These are phyloP conservation scores for Frankliniella intonsa DNA, from an alignment of 2,888 invertebrate species.

Conservation along the genomic window DNA sequence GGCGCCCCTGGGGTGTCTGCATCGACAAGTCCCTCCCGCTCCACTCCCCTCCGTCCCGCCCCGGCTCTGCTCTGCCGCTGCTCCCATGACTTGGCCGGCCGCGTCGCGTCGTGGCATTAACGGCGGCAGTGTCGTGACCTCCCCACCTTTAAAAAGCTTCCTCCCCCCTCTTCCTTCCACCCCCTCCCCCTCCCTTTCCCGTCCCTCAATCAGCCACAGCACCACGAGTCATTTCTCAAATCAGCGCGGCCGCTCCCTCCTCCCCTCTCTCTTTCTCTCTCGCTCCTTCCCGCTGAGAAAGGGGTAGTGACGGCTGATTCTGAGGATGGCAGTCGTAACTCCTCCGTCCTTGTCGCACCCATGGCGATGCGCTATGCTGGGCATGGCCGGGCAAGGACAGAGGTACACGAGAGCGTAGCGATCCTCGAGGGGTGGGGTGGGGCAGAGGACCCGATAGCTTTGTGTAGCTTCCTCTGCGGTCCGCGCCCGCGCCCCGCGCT, in stretches of 20 bases:
- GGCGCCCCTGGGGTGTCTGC: not conserved
- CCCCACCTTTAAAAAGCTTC: conserved; percentile 10
- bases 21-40: not conserved
- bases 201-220: not conserved
- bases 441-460: too few relatives aligned
- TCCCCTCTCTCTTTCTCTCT: not conserved
- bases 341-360: not conserved
- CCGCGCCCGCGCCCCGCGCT: too few relatives aligned
- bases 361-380: not conserved
- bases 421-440: not conserved
- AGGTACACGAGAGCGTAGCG: not conserved
- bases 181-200: not conserved
- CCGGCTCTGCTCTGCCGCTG: not conserved
- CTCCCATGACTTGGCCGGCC: not conserved
- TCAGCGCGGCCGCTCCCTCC: not conserved
- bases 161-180: not conserved
- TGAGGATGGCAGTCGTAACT: not conserved
- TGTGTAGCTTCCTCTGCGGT: too few relatives aligned
- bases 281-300: not conserved
- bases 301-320: not conserved
- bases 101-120: not conserved
- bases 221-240: conserved; percentile 1
- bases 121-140: conserved; percentile 10
- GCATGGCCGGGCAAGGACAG: not conserved
- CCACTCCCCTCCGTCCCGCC: not conserved